Conservation (phyloP, 2,113 vertebrate species). For the Nycticebus coucang region DNA sequence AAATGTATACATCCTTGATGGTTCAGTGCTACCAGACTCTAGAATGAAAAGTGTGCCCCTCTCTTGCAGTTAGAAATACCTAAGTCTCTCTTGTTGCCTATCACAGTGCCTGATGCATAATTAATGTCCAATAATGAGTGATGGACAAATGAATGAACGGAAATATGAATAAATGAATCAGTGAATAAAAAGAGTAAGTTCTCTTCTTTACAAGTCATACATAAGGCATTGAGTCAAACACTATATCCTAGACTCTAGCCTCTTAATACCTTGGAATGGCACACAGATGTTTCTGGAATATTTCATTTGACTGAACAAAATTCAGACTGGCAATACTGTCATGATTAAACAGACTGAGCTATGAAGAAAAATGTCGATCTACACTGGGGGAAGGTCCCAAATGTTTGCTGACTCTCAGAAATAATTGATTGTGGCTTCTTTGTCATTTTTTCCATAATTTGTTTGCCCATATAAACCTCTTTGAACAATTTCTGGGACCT, state of each 20-base stretch:
- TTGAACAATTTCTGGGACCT: background rate
- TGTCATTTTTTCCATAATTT: background rate
- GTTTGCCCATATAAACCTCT: background rate
- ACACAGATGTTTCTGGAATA: background rate
- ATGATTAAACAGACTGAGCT: conserved; percentile 55
- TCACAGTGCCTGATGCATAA: background rate
- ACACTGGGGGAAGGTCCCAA: background rate
- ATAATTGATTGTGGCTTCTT: background rate
- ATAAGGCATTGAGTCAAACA: background rate
- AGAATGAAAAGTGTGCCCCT: background rate
- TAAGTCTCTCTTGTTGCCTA: background rate
- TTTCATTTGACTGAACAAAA: conserved; percentile 47
- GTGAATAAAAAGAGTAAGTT: background rate
- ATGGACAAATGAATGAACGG: background rate
- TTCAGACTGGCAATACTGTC: background rate
- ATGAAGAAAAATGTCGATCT: conserved; percentile 52
- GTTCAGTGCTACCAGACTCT: background rate
- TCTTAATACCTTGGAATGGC: background rate
- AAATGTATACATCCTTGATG: background rate
- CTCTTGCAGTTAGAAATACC: background rate
- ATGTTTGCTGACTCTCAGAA: conserved; percentile 48
- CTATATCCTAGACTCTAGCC: background rate
- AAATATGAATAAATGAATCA: background rate
- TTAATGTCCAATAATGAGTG: background rate
- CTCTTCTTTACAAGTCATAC: background rate